phyloP scores from a whole-genome alignment of 2,113 vertebrate genomes.

The Hipposideros armiger region DNA sequence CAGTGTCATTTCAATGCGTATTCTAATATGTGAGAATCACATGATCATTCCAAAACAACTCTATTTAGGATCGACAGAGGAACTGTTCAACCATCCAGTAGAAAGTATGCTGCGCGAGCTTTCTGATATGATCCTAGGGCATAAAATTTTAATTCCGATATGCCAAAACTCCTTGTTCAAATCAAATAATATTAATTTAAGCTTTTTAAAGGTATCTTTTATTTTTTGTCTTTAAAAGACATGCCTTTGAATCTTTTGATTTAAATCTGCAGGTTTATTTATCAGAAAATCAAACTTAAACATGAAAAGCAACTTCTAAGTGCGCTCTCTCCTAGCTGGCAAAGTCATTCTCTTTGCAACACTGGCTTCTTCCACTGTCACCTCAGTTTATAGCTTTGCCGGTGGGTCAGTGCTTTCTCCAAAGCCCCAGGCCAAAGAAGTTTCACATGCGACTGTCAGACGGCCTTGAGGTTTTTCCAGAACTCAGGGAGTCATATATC shows the following conservation, averaged over 20 bases:
- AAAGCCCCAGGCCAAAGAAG: not conserved
- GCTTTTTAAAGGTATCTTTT: not conserved
- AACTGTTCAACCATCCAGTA: too few species aligned
- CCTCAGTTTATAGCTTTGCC: not conserved
- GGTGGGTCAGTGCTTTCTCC: not conserved
- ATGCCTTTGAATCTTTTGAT: not conserved
- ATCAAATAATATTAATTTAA: not conserved
- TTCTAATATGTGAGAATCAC: too few species aligned
- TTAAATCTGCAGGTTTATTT: conserved; percentile 1
- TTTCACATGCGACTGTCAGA: not conserved
- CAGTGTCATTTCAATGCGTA: too few species aligned
- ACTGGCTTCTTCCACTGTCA: not conserved
- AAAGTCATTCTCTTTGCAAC: not conserved
- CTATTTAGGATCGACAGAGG: too few species aligned
- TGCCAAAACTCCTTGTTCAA: not conserved
- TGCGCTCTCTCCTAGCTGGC: not conserved
- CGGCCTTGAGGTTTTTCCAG: not conserved
- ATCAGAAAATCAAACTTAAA: conserved; percentile 32
- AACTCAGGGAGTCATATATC: not conserved
- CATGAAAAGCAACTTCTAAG: not conserved
- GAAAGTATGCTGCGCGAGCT: too few species aligned
- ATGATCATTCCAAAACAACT: too few species aligned
- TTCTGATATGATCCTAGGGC: not conserved
- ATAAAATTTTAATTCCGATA: not conserved
- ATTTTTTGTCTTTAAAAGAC: not conserved